These are phyloP conservation scores for Pholis gunnellus DNA, from an alignment of 2,113 vertebrate genomes.

Conservation along the genomic window DNA sequence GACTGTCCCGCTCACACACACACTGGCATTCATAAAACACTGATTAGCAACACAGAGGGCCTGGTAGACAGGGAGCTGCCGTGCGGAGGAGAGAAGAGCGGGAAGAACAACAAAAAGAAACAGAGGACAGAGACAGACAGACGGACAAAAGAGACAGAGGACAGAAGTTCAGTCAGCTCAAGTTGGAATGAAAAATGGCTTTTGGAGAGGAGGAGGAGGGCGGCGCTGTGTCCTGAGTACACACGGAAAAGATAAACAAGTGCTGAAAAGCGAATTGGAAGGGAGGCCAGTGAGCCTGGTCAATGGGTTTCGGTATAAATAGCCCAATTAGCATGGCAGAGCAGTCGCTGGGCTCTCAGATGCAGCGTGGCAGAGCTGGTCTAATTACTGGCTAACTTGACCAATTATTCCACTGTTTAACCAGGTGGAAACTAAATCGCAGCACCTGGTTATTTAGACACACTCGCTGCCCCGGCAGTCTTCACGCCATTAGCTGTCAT, in stretches of 20 bases:
- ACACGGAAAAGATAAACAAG: constrained; percentile 65
- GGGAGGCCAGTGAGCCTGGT: constrained; percentile 62
- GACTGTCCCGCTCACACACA: constrained; percentile 17
- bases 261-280: constrained; percentile 62
- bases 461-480: constrained; percentile 61
- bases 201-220: constrained; percentile 30
- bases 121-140: constrained; percentile 40
- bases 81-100: neutral
- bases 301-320: constrained; percentile 75
- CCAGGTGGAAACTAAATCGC: constrained; percentile 71
- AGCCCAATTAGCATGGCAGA: constrained; percentile 75
- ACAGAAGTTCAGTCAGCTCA: constrained; percentile 58
- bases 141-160: constrained; percentile 41
- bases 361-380: constrained; percentile 61
- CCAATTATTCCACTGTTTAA: constrained; percentile 80
- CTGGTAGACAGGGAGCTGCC: constrained; percentile 31
- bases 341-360: constrained; percentile 54
- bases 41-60: constrained; percentile 61
- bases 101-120: constrained; percentile 16
- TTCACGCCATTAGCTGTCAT: constrained; percentile 69
- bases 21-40: constrained; percentile 55
- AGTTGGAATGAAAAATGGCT: constrained; percentile 63
- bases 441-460: constrained; percentile 77
- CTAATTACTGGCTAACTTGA: constrained; percentile 79
- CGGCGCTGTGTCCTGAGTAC: constrained; percentile 40